Evolutionary conservation across 2,797 vertebrate species (phyloP).

Genomic region (Enteromius fasciolatus): DNA sequence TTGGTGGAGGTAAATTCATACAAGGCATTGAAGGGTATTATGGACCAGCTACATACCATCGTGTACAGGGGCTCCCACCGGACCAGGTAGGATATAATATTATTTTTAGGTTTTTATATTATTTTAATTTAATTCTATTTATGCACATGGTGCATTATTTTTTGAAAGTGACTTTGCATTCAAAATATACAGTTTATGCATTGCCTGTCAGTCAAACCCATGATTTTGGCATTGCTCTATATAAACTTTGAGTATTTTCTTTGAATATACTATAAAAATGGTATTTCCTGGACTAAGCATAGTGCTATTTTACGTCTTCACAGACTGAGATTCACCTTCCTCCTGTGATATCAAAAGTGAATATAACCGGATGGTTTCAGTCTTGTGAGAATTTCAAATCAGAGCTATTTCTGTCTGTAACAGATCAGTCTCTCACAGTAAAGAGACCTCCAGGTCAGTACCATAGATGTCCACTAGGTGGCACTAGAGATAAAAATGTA

Average conservation of each 20-base stretch:
- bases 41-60: conserved; percentile 75
- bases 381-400: conserved; percentile 70
- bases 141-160: neutral
- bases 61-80: conserved; percentile 65
- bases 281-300: neutral
- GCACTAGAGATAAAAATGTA: conserved; percentile 28
- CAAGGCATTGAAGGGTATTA: conserved; percentile 76
- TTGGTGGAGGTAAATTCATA: conserved; percentile 77
- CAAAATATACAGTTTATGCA: neutral
- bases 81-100: conserved; percentile 63
- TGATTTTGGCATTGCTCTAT: neutral
- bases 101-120: neutral
- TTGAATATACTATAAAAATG: neutral
- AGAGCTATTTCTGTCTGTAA: conserved; percentile 65
- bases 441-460: conserved; percentile 64
- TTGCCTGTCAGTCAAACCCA: neutral
- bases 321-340: conserved; percentile 70
- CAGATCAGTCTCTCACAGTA: conserved; percentile 56
- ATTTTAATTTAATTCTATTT: neutral
- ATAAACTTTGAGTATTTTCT: neutral
- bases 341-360: conserved; percentile 63
- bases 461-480: conserved; percentile 63
- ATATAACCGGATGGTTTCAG: conserved; percentile 75
- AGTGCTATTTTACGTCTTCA: neutral
- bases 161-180: neutral